These are phyloP conservation scores for Pseudomyrmex dendroicus DNA, from an alignment of 1,140 invertebrate species.

Conservation along the genomic window DNA sequence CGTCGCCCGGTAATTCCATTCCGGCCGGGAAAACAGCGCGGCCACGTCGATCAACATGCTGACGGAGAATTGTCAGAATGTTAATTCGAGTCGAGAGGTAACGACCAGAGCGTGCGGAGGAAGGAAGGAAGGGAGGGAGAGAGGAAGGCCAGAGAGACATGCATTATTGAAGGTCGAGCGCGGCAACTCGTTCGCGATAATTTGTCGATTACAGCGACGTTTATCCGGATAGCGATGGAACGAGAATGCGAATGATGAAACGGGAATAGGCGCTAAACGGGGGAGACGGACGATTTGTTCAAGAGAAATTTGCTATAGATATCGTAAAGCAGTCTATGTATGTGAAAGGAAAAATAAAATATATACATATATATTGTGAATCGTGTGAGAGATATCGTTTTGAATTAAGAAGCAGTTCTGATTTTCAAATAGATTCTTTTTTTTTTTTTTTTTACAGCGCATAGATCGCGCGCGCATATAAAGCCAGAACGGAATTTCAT, in stretches of 20 bases:
- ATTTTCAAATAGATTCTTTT: conserved; percentile 15
- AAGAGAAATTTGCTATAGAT: neutral
- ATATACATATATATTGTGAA: neutral
- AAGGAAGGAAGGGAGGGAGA: too few relatives aligned
- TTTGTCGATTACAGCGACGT: conserved; percentile 34
- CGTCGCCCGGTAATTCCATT: conserved; percentile 23
- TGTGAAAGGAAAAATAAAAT: neutral
- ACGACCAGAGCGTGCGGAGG: neutral
- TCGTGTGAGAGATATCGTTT: neutral
- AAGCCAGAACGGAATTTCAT: neutral
- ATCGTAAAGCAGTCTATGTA: neutral
- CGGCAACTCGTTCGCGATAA: conserved; percentile 27
- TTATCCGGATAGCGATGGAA: neutral
- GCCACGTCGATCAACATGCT: conserved; percentile 48
- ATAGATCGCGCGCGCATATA: neutral
- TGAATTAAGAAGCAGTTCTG: conserved; percentile 21
- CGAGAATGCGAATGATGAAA: neutral
- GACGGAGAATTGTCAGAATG: conserved; percentile 47
- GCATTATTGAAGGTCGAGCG: conserved; percentile 44
- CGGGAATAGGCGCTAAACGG: conserved; percentile 20
- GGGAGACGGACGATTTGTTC: conserved; percentile 1
- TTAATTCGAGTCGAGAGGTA: conserved; percentile 36
- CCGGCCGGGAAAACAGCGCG: conserved; percentile 26
- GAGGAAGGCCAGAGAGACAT: neutral
- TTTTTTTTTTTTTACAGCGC: neutral